These are phyloP conservation scores for Melieria omissa DNA, from an alignment of 2,888 invertebrate genomes.

Conservation along the genomic window DNA sequence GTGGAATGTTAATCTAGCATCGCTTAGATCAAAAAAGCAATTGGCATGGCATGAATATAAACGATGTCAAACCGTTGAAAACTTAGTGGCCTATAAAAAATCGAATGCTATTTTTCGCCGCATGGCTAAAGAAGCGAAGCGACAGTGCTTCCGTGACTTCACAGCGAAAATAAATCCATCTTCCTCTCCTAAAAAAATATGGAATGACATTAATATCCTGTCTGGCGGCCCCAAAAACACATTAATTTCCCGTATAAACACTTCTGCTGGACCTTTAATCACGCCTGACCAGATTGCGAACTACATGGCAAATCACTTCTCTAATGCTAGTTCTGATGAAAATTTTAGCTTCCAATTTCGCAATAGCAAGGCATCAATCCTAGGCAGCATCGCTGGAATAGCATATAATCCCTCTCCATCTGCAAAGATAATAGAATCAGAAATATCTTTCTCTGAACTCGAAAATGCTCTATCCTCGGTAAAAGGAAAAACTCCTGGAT, in stretches of 20 bases:
- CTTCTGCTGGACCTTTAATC: constrained; percentile 1
- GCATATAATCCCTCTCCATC: constrained; percentile 4
- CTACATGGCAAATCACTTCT: neutral
- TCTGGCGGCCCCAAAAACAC: constrained; percentile 11
- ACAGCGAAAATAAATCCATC: neutral
- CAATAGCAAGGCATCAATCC: neutral
- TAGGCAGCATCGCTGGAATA: constrained; percentile 8
- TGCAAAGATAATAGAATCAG: neutral
- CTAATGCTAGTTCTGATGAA: constrained; percentile 5
- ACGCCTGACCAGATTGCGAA: constrained; percentile 7
- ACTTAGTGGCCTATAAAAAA: constrained; percentile 8
- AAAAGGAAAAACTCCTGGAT: constrained; percentile 30
- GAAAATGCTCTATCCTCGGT: constrained; percentile 10
- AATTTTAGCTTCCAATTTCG: neutral
- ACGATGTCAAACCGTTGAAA: constrained; percentile 12
- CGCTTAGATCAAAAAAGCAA: constrained; percentile 9
- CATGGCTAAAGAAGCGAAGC: constrained; percentile 7
- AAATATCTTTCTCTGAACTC: constrained; percentile 19
- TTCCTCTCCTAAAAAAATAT: constrained; percentile 1
- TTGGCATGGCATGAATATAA: neutral
- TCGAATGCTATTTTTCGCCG: constrained; percentile 12
- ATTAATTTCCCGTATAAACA: neutral
- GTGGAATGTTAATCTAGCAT: constrained; percentile 10
- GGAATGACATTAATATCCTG: constrained; percentile 1
- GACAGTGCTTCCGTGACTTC: constrained; percentile 5